Conservation (phyloP, 1,140 invertebrate species). For the Nephotettix cincticeps region DNA sequence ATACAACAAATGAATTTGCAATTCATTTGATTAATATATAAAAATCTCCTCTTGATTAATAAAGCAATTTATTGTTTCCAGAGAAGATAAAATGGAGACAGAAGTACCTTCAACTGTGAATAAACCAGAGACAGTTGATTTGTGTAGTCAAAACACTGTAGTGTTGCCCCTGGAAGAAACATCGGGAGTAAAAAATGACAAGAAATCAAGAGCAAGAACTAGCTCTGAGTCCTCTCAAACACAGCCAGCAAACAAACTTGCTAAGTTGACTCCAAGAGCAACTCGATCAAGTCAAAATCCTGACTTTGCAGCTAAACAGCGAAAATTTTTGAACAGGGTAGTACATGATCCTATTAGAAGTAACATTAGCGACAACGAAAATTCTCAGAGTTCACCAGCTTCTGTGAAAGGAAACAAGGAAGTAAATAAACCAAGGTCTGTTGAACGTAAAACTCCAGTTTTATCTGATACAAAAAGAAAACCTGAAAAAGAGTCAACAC, state of each 20-base stretch:
- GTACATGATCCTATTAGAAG: constrained; percentile 27
- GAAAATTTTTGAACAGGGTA: constrained; percentile 52
- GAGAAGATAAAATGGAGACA: neutral
- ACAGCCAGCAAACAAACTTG: neutral
- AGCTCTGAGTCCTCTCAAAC: neutral
- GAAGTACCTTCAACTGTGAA: neutral
- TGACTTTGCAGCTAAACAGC: constrained; percentile 58
- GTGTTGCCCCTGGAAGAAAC: too few species aligned
- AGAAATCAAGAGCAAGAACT: neutral
- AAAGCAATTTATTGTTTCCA: too few species aligned
- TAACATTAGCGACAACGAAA: neutral
- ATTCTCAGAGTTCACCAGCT: neutral
- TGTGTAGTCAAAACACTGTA: too few species aligned
- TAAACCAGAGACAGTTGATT: too few species aligned
- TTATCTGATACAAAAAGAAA: neutral
- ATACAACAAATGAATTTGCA: too few species aligned
- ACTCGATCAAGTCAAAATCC: constrained; percentile 57
- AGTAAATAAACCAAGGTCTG: neutral
- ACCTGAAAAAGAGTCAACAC: neutral
- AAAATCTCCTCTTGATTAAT: too few species aligned
- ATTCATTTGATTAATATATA: too few species aligned
- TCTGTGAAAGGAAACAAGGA: neutral
- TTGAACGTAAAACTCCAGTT: neutral
- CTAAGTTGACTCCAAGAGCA: constrained; percentile 32
- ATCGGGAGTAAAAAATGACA: too few species aligned